phyloP scores from a whole-genome alignment of 2,888 invertebrate species.

The Rhagium mordax region DNA sequence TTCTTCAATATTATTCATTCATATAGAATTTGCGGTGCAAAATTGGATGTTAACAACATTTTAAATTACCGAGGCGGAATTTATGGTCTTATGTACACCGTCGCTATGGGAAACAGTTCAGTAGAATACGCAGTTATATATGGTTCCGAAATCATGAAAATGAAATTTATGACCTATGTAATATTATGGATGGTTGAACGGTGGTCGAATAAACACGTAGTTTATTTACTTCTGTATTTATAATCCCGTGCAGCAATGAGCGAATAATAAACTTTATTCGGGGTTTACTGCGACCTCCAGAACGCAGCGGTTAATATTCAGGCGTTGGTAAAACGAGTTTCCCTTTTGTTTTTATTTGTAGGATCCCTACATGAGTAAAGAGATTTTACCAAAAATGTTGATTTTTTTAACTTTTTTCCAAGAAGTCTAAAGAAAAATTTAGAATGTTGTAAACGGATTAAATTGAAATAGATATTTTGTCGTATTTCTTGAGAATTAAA shows the following conservation, averaged over 20 bases:
- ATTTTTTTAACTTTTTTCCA: too few species aligned
- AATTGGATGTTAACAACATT: background rate
- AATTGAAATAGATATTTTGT: too few species aligned
- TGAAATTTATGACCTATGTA: conserved; percentile 15
- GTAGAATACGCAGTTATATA: conserved; percentile 1
- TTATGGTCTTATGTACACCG: background rate
- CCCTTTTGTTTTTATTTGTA: background rate
- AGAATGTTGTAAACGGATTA: too few species aligned
- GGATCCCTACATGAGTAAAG: background rate
- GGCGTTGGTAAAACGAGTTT: background rate
- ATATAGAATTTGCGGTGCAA: background rate
- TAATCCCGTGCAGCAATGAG: background rate
- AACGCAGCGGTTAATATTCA: background rate
- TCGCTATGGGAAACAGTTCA: background rate
- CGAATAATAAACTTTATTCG: background rate
- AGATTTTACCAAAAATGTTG: background rate
- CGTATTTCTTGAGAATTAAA: too few species aligned
- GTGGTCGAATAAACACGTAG: conserved; percentile 11
- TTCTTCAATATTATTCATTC: background rate
- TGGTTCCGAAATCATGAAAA: conserved; percentile 5
- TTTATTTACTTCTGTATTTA: conserved; percentile 12
- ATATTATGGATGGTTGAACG: conserved; percentile 15
- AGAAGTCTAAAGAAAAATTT: too few species aligned
- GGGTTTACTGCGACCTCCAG: background rate
- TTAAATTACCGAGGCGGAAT: background rate